Evolutionary conservation across 2,797 vertebrate species (phyloP), one percentile per base, ranked within the genome.

Genomic region (Gambelia wislizenii): DNA sequence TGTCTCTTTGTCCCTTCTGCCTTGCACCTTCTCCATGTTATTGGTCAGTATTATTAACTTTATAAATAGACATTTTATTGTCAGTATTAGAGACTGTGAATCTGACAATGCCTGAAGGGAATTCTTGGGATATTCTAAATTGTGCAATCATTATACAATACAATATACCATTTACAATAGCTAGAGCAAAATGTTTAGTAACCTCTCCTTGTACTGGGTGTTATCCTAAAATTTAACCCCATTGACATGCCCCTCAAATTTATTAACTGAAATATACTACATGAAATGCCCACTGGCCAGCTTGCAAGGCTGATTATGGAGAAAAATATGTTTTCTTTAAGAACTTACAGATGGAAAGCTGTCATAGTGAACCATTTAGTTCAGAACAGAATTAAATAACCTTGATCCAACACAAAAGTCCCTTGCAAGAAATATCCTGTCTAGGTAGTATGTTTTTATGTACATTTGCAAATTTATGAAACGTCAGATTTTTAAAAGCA

Each of bases 231-330:
- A 87, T 93, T 87, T 89, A 82, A 47, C 22, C 42, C 93, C 7
- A 92, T 81, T 89, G 87, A 91, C 84, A 92, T 67, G n/a, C n/a
- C 56, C 16, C 94, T 94, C 89, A 86, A 91, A 72, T 85, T 93
- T 79, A 94, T 92, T 94, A 93, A 89, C 94, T 93, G 88, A 86
- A 91, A 72, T 84, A 93, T 72, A 94, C 92, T 94, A 91, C 91
- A 87, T 84, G 61, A 54, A 92, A 90, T 92, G 52, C 84, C 89
- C 91, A 94, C 90, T 54, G 83, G 64, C 36, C 75, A 87, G 4
- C 16, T 84, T 47, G 30, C 30, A 82, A 44, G 90, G 47, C 12
- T 77, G 87, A 42, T 39, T 18, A 83, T 47, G 30, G 49, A 82
- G 33, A 44, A 30, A 44, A 83, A 30, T 30, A 80, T 59, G 20